A percentile compares a stretch with the other conserved stretches of the same genome.
Evolutionary conservation across 2,113 vertebrate species (phyloP).

Genomic region (Tachuris rubrigastra): DNA sequence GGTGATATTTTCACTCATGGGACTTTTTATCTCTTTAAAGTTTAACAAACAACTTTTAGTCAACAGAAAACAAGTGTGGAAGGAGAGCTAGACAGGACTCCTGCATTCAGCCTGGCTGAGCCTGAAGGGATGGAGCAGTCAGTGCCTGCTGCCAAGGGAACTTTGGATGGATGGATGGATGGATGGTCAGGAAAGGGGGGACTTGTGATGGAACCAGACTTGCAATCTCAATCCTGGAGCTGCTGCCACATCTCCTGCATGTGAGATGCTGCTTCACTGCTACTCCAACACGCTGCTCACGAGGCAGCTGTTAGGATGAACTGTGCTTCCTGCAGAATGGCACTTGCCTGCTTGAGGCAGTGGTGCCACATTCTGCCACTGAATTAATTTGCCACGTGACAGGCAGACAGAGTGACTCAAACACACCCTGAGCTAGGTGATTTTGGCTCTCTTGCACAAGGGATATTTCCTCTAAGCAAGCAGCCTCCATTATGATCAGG

Average conservation of each 20-base stretch:
- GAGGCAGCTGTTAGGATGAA: neutral
- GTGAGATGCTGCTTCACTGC: neutral
- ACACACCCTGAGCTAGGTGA: neutral
- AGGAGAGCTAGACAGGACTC: neutral
- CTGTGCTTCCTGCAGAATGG: neutral
- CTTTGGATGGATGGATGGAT: neutral
- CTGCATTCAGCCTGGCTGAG: neutral
- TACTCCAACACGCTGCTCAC: neutral
- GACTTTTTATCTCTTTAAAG: neutral
- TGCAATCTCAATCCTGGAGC: neutral
- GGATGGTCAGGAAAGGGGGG: neutral
- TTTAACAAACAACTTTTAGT: neutral
- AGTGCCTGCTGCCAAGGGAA: neutral
- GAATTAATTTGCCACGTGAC: neutral
- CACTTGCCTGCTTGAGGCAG: neutral
- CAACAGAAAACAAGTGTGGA: fast-evolving
- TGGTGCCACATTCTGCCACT: neutral
- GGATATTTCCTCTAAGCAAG: neutral
- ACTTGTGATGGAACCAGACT: neutral
- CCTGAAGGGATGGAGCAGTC: neutral
- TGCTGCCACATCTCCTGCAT: neutral
- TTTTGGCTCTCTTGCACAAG: neutral
- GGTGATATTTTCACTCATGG: neutral
- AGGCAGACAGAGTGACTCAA: neutral
- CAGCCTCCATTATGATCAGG: neutral